Conservation (phyloP, 2,888 invertebrate genomes). For the Drosophila robusta region DNA sequence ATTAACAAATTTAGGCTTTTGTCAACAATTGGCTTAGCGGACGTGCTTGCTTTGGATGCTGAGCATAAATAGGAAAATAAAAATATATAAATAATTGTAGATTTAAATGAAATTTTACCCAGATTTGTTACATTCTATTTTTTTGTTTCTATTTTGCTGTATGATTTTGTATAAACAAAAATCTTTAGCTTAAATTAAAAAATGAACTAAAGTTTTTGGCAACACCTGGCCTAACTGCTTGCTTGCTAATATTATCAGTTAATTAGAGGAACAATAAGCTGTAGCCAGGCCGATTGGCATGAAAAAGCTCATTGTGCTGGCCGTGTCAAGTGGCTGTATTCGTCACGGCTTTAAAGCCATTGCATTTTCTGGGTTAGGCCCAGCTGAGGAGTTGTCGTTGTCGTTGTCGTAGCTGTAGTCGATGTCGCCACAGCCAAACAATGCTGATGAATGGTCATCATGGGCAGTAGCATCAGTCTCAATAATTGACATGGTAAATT, state of each 20-base stretch:
- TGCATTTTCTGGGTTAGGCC: slow-evolving; percentile 51
- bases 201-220: no score
- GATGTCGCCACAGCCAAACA: slow-evolving; percentile 67
- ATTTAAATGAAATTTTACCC: no score
- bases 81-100: no score
- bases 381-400: slow-evolving; percentile 41
- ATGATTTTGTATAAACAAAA: no score
- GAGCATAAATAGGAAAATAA: no score
- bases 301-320: slow-evolving; percentile 50
- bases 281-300: slow-evolving; percentile 23
- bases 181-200: no score
- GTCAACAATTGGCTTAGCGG: no score
- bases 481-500: slow-evolving; percentile 74
- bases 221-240: background rate
- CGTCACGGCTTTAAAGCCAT: slow-evolving; percentile 41
- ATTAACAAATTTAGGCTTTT: no score
- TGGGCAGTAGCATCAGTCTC: slow-evolving; percentile 41
- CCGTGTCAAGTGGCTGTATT: slow-evolving; percentile 34
- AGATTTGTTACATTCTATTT: no score
- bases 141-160: no score
- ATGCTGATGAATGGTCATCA: slow-evolving; percentile 70
- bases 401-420: slow-evolving; percentile 16
- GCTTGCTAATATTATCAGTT: slow-evolving; percentile 2
- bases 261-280: slow-evolving; percentile 55
- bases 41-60: no score